Evolutionary conservation across 1,140 invertebrate genomes (phyloP).

Genomic region (Macrocentrus cingulum): DNA sequence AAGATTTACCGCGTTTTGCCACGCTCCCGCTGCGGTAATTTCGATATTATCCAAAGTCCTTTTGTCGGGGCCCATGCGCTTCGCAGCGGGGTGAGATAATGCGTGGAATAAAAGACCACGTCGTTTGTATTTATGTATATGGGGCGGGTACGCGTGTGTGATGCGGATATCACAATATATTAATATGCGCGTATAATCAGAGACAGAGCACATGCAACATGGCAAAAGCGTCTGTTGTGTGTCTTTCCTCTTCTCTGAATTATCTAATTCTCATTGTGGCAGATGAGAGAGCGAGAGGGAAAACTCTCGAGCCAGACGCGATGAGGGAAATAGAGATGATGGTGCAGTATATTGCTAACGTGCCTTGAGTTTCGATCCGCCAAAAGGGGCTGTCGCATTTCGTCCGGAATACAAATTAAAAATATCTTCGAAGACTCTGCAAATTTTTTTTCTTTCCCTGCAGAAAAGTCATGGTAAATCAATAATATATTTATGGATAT

Average conservation of each 20-base stretch:
- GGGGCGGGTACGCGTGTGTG: background rate
- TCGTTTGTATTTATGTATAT: background rate
- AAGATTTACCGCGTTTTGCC: background rate
- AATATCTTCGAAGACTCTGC: constrained; percentile 14
- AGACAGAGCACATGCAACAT: background rate
- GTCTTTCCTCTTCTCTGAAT: background rate
- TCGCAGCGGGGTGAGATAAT: background rate
- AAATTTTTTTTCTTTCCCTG: constrained; percentile 28
- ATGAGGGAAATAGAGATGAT: constrained; percentile 17
- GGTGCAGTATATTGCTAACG: constrained; percentile 38
- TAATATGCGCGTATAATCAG: background rate
- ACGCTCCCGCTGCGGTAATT: background rate
- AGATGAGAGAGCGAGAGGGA: too few species aligned
- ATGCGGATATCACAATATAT: too few species aligned
- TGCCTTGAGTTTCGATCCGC: constrained; percentile 39
- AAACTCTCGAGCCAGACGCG: too few species aligned
- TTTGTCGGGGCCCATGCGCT: background rate
- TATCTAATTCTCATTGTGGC: constrained; percentile 17
- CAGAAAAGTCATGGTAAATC: too few species aligned
- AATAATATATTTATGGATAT: too few species aligned
- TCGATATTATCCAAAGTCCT: constrained; percentile 4
- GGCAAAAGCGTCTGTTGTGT: background rate
- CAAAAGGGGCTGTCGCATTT: constrained; percentile 28
- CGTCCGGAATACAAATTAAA: constrained; percentile 35
- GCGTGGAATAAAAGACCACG: background rate